Evolutionary conservation across 2,113 vertebrate genomes (phyloP).

Genomic region (Marcusenius ussheri): DNA sequence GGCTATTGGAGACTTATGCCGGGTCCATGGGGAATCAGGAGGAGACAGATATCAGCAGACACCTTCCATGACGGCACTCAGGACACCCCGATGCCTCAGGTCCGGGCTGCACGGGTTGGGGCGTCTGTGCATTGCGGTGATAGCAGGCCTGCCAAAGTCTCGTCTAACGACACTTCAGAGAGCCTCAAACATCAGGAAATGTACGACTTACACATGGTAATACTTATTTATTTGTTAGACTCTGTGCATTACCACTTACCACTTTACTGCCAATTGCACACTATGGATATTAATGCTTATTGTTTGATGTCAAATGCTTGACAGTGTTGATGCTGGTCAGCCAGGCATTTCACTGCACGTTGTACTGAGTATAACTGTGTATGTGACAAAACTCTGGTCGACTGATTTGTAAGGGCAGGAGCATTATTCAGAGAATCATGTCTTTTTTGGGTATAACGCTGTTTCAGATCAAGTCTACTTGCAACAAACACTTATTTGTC

Average conservation of each 20-base stretch:
- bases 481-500: background rate
- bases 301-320: background rate
- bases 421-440: background rate
- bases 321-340: background rate
- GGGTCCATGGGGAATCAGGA: background rate
- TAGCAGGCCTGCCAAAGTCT: constrained; percentile 21
- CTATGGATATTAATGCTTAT: background rate
- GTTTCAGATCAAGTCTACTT: background rate
- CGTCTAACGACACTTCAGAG: constrained; percentile 41
- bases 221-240: background rate
- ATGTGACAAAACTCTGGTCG: background rate
- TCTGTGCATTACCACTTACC: background rate
- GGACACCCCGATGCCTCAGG: background rate
- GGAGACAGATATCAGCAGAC: background rate
- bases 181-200: constrained; percentile 34
- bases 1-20: background rate
- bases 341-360: background rate
- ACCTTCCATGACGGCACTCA: background rate
- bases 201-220: background rate
- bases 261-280: background rate
- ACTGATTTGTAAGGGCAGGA: background rate
- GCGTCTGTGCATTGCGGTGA: background rate
- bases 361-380: background rate
- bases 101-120: background rate
- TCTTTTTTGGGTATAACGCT: background rate